Evolutionary conservation across 2,888 invertebrate species (phyloP).

Genomic region (Drosophila rellima): DNA sequence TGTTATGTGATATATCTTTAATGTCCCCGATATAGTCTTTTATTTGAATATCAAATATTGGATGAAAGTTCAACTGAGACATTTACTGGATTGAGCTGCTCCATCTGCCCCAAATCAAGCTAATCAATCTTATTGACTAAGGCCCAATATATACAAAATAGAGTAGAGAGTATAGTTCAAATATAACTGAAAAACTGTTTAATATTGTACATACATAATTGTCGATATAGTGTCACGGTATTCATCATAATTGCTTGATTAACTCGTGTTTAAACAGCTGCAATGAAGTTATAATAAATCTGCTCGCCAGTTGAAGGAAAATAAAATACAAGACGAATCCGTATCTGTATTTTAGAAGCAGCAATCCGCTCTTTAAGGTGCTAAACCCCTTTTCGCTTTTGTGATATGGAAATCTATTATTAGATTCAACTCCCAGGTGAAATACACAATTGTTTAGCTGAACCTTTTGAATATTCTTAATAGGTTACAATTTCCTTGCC

Average conservation of each 20-base stretch:
- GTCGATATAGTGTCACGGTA: not conserved
- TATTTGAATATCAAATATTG: slow-evolving; percentile 2
- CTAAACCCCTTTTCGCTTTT: not conserved
- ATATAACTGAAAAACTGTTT: slow-evolving; percentile 14
- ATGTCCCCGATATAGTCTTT: slow-evolving; percentile 14
- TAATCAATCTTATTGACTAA: slow-evolving; percentile 32
- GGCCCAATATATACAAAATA: slow-evolving; percentile 22
- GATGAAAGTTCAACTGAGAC: slow-evolving; percentile 2
- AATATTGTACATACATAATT: slow-evolving; percentile 20
- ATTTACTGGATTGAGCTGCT: not conserved
- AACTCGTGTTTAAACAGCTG: not conserved
- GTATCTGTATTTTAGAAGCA: not conserved
- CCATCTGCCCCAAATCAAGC: not conserved
- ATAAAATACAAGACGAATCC: not conserved
- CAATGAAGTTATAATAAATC: not conserved
- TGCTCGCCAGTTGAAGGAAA: not conserved
- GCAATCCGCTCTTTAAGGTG: not conserved
- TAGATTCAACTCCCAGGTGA: not conserved
- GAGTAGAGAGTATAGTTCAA: slow-evolving; percentile 21
- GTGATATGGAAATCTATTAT: slow-evolving; percentile 2
- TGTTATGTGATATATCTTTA: not conserved
- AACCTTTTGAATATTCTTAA: not conserved
- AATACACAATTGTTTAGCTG: not conserved
- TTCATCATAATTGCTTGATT: not conserved
- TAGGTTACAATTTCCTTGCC: not conserved